phyloP scores from a whole-genome alignment of 2,113 vertebrate species.

The Tautogolabrus adspersus region DNA sequence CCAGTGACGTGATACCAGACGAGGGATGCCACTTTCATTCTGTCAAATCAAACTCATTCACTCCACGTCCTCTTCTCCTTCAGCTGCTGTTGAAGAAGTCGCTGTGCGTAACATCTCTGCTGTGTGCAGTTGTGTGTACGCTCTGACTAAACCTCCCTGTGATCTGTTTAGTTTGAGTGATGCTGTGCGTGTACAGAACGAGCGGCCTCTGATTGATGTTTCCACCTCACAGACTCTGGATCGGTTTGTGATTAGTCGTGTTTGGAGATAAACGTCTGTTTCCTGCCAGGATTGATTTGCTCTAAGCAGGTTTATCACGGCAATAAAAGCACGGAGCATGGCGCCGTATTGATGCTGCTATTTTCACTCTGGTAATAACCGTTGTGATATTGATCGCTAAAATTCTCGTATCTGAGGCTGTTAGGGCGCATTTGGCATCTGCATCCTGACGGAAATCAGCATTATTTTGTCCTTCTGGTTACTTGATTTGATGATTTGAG shows the following conservation, averaged over 20 bases:
- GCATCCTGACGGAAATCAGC: slow-evolving; percentile 50
- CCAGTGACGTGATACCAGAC: background rate
- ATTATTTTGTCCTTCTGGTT: slow-evolving; percentile 15
- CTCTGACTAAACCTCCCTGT: background rate
- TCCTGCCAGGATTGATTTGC: slow-evolving; percentile 65
- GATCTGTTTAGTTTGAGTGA: slow-evolving; percentile 2
- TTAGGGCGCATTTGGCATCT: slow-evolving; percentile 39
- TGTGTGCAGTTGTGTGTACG: slow-evolving; percentile 10
- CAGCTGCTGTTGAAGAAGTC: background rate
- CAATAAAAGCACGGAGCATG: slow-evolving; percentile 51
- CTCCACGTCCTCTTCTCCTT: too few species aligned
- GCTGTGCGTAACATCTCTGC: background rate
- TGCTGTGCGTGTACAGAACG: slow-evolving; percentile 14
- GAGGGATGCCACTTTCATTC: slow-evolving; percentile 19
- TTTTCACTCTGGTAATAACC: slow-evolving; percentile 55
- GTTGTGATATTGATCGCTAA: slow-evolving; percentile 66
- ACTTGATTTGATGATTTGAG: slow-evolving; percentile 46
- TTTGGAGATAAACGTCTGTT: slow-evolving; percentile 48
- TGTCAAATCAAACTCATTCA: background rate
- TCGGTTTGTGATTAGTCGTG: slow-evolving; percentile 51
- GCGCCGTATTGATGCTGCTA: slow-evolving; percentile 57
- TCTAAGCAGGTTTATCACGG: slow-evolving; percentile 46
- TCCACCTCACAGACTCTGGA: slow-evolving; percentile 11
- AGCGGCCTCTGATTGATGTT: background rate
- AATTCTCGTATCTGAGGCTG: slow-evolving; percentile 30